A percentile compares a stretch with the other conserved stretches of the same genome.
These are phyloP conservation scores for Drosophila burlai DNA, from an alignment of 1,140 invertebrate species.

Conservation along the genomic window DNA sequence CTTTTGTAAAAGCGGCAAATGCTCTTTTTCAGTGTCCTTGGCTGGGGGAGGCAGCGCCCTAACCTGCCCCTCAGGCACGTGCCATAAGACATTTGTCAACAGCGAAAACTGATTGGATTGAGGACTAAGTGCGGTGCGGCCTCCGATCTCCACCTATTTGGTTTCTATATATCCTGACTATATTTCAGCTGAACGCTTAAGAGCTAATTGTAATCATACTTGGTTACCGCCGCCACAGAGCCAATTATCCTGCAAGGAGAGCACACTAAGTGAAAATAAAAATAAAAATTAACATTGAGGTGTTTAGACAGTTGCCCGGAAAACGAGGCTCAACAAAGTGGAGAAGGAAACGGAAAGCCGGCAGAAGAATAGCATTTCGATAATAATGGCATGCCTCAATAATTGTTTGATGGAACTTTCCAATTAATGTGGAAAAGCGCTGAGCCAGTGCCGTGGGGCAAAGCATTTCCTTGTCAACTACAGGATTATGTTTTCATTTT, in stretches of 20 bases:
- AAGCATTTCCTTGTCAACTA: too few species aligned
- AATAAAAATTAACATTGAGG: slow-evolving; percentile 4
- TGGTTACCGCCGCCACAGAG: too few species aligned
- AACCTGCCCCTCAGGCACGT: slow-evolving; percentile 51
- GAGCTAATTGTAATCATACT: too few species aligned
- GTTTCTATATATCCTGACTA: background rate
- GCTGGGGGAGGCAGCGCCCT: too few species aligned
- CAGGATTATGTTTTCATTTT: too few species aligned
- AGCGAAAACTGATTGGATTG: slow-evolving; percentile 72
- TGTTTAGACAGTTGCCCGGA: background rate
- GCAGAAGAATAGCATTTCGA: background rate
- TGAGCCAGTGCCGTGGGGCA: background rate
- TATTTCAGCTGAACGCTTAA: too few species aligned
- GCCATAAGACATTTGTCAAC: slow-evolving; percentile 79
- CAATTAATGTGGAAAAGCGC: slow-evolving; percentile 5
- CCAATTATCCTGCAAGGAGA: too few species aligned
- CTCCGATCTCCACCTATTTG: background rate
- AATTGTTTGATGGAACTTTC: background rate
- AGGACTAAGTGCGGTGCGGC: slow-evolving; percentile 45
- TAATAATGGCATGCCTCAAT: background rate
- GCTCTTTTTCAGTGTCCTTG: too few species aligned
- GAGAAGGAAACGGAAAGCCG: background rate
- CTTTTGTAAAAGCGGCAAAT: too few species aligned
- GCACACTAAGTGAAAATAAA: too few species aligned
- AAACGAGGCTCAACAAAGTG: background rate